phyloP scores from a whole-genome alignment of 2,797 vertebrate species.

The Helostoma temminkii region DNA sequence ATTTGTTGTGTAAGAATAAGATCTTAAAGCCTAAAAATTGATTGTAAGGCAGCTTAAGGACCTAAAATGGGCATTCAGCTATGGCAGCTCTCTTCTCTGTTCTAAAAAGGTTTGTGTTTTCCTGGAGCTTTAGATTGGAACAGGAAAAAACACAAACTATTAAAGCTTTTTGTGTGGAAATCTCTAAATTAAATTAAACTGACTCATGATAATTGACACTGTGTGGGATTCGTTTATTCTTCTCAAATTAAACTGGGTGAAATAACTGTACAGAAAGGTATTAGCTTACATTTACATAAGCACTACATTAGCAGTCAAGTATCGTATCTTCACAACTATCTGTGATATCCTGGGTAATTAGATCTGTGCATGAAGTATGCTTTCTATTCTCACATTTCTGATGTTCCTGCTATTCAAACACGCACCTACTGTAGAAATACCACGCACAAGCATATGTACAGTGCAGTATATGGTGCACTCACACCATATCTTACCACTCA shows the following conservation, averaged over 20 bases:
- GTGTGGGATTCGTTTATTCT: conserved; percentile 38
- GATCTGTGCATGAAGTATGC: conserved; percentile 43
- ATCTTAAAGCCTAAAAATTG: conserved; percentile 31
- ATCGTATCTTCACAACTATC: conserved; percentile 47
- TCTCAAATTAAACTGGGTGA: conserved; percentile 27
- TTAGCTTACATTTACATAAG: conserved; percentile 58
- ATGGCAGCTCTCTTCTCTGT: conserved; percentile 2
- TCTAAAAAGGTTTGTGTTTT: conserved; percentile 22
- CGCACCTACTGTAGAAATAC: conserved; percentile 58
- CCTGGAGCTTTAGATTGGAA: conserved; percentile 2
- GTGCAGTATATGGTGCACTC: conserved; percentile 30
- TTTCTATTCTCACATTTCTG: conserved; percentile 48
- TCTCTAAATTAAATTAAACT: conserved; percentile 29
- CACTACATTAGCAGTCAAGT: conserved; percentile 68
- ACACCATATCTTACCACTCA: conserved; percentile 39
- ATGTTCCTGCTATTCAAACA: conserved; percentile 56
- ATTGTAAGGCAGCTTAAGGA: conserved; percentile 23
- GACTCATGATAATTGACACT: conserved; percentile 27
- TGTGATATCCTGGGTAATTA: conserved; percentile 61
- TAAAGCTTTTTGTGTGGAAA: conserved; percentile 17
- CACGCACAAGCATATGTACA: conserved; percentile 34
- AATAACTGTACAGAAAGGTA: conserved; percentile 31
- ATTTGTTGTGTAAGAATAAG: conserved; percentile 37
- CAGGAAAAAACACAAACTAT: conserved; percentile 29
- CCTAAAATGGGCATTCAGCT: conserved; percentile 12